Base-by-base conservation (phyloP, 2,888 invertebrate species). In the Callimorpha dominula region DNA sequence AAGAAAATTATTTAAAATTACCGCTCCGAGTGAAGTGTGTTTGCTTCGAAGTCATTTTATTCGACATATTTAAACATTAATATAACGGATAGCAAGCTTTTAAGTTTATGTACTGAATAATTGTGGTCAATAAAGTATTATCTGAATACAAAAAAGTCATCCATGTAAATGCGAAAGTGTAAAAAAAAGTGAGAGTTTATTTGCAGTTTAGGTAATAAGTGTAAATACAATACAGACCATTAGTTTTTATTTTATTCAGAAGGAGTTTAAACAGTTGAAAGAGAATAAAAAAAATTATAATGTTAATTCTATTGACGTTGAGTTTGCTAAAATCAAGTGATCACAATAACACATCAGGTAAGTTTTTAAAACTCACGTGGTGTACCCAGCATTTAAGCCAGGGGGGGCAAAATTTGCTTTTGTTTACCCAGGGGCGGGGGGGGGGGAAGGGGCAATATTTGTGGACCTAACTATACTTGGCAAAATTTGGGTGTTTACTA, bases 291-390 rank as follows among this genome's bases (percentile, higher is more conserved):
- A 5, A 0, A 14, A 42, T 52, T n/a, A 57, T 0, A 43, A 68
- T 68, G 67, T 43, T 68, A 20, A 15, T 68, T 20, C 43, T 68
- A 12, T 9, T 68, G 9, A 68, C 67, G 8, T n/a, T 67, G 8
- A 68, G 54, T 57, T 57, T 68, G 1, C 43, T 68, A 20, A 54
- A 40, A 8, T 7, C 67, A 14, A 11, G 12, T 14, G 43, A 43
- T 20, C 52, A 14, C 4, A 68, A 54, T 54, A 14, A n/a, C 17
- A 54, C 42, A 8, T 4, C 54, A 0, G 67, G 67, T 68, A 20
- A 57, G 20, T 54, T 15, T 40, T 49, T 15, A n/a, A n/a, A n/a
- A n/a, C n/a, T n/a, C n/a, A n/a, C n/a, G n/a, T n/a, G n/a, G n/a
- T n/a, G n/a, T n/a, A n/a, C n/a, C n/a, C n/a, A n/a, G n/a, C n/a